phyloP scores from a whole-genome alignment of 2,797 vertebrate species.

The Helicolenus hilgendorfi region DNA sequence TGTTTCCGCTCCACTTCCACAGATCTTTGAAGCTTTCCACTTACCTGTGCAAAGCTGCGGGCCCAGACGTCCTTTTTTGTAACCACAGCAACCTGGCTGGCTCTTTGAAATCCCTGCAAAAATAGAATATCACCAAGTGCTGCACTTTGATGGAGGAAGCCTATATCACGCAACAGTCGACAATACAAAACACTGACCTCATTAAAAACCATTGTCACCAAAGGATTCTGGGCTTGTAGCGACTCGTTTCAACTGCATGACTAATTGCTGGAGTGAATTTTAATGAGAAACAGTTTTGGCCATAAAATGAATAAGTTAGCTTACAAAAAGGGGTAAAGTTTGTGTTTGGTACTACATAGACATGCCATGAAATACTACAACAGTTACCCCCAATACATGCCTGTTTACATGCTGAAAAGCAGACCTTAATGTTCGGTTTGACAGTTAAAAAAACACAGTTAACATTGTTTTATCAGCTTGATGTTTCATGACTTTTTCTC shows the following conservation, averaged over 20 bases:
- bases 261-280: slow-evolving; percentile 76
- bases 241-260: slow-evolving; percentile 57
- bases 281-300: slow-evolving; percentile 67
- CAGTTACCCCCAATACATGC: not conserved
- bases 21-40: slow-evolving; percentile 82
- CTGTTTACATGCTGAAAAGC: slow-evolving; percentile 4
- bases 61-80: slow-evolving; percentile 75
- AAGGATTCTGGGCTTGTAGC: slow-evolving; percentile 54
- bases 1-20: slow-evolving; percentile 54
- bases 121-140: slow-evolving; percentile 75
- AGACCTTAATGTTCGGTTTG: not conserved
- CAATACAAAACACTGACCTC: slow-evolving; percentile 74
- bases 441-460: not conserved
- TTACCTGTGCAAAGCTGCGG: slow-evolving; percentile 77
- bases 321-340: slow-evolving; percentile 33
- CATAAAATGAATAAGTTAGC: slow-evolving; percentile 44
- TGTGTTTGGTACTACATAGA: slow-evolving; percentile 25
- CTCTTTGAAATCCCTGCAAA: slow-evolving; percentile 85
- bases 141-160: slow-evolving; percentile 73
- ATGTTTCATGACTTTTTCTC: not conserved
- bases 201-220: slow-evolving; percentile 74
- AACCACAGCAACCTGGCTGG: slow-evolving; percentile 79
- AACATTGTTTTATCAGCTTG: not conserved
- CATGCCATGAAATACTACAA: slow-evolving; percentile 14
- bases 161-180: slow-evolving; percentile 59